phyloP scores from a whole-genome alignment of 2,797 vertebrate genomes.

The Danio choprae region DNA sequence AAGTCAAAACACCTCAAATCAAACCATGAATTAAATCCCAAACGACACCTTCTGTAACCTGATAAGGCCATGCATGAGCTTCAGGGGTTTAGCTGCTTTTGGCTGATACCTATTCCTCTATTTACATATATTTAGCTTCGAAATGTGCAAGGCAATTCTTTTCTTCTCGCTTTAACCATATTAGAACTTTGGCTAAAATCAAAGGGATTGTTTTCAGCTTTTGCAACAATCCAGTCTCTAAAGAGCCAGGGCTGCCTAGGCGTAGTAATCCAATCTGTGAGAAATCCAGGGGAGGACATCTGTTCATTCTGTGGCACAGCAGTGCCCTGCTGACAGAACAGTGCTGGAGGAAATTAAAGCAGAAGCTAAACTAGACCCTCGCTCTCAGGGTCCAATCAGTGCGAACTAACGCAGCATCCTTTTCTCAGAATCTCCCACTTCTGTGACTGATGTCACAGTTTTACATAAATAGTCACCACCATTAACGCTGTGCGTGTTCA shows the following conservation, averaged over 20 bases:
- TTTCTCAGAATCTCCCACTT: not conserved
- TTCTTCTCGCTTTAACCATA: not conserved
- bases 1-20: constrained; percentile 25
- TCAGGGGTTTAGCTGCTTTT: not conserved
- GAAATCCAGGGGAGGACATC: constrained; percentile 66
- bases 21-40: not conserved
- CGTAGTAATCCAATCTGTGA: constrained; percentile 64
- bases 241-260: constrained; percentile 59
- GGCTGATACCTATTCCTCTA: not conserved
- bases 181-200: not conserved
- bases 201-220: constrained; percentile 11
- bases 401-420: not conserved
- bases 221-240: constrained; percentile 55
- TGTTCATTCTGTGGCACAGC: constrained; percentile 64
- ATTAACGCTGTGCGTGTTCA: not conserved
- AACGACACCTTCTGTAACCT: constrained; percentile 5
- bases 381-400: constrained; percentile 13
- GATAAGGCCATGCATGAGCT: constrained; percentile 12
- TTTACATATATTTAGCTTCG: constrained; percentile 6
- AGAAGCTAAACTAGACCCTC: constrained; percentile 33
- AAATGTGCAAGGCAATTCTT: not conserved
- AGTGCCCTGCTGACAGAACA: constrained; percentile 55
- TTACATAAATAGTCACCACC: not conserved
- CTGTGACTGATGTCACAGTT: constrained; percentile 1
- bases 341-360: constrained; percentile 67